Percentiles rank a stretch among this genome's conserved stretches.
phyloP scores from a whole-genome alignment of 2,113 vertebrate genomes.

The Litocranius walleri region DNA sequence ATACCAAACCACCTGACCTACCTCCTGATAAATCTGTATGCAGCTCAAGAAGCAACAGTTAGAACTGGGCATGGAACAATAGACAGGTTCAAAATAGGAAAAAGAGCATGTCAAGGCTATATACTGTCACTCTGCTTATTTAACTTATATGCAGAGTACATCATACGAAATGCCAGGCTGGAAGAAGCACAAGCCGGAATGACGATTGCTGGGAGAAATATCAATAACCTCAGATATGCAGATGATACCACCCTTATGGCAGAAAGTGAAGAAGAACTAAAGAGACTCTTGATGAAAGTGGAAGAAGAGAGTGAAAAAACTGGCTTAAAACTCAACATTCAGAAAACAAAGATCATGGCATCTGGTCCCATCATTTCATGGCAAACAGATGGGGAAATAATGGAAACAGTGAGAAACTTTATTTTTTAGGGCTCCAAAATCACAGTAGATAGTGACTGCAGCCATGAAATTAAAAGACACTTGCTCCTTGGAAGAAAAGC shows the following conservation, averaged over 20 bases:
- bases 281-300: background rate
- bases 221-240: background rate
- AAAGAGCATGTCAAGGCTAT: background rate
- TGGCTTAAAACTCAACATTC: background rate
- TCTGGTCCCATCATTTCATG: background rate
- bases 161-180: background rate
- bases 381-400: background rate
- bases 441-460: background rate
- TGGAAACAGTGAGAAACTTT: background rate
- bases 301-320: background rate
- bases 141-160: background rate
- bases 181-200: background rate
- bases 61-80: no score
- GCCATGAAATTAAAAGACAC: background rate
- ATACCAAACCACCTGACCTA: background rate
- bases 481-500: background rate
- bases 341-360: background rate
- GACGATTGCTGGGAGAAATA: background rate
- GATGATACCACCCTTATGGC: background rate
- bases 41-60: background rate
- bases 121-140: background rate
- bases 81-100: background rate
- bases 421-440: background rate
- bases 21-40: background rate
- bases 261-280: background rate